phyloP scores from a whole-genome alignment of 2,797 vertebrate species.

The Leuciscus waleckii region DNA sequence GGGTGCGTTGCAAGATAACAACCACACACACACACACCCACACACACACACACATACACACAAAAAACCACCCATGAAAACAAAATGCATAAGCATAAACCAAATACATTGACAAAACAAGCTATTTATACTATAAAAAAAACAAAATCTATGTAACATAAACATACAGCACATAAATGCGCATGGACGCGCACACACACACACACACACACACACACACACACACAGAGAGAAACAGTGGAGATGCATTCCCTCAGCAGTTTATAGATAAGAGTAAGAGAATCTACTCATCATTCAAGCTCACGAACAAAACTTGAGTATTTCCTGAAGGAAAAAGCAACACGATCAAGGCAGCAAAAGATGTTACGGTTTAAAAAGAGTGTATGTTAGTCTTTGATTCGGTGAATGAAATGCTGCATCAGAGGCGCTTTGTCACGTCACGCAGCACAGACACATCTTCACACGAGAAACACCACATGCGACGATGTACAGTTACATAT shows the following conservation, averaged over 20 bases:
- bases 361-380: neutral
- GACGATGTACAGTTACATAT: neutral
- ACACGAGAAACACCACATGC: neutral
- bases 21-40: neutral
- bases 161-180: neutral
- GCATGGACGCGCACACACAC: neutral
- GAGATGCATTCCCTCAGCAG: neutral
- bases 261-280: neutral
- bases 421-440: neutral
- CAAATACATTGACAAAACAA: neutral
- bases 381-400: neutral
- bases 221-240: neutral
- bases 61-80: neutral
- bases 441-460: neutral
- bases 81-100: neutral
- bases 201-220: neutral
- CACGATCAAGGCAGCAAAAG: neutral
- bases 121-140: neutral
- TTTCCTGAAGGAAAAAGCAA: neutral
- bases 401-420: constrained; percentile 13
- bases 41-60: neutral
- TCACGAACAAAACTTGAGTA: neutral
- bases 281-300: constrained; percentile 22
- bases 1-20: neutral
- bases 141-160: neutral